Conservation (phyloP, 2,797 vertebrate species). For the Catharus ustulatus region DNA sequence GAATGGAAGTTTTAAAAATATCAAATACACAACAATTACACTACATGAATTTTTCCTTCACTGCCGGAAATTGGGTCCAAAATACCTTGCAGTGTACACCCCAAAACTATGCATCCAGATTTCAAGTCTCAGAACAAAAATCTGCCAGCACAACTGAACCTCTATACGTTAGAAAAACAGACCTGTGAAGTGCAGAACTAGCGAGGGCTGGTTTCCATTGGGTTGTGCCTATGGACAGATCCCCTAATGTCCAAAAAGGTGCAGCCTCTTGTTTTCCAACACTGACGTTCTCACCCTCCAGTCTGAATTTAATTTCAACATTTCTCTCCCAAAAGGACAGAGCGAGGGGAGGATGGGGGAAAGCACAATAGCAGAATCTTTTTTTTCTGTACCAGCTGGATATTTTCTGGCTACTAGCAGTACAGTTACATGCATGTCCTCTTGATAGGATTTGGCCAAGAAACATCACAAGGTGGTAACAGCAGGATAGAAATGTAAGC, state of each 20-base stretch:
- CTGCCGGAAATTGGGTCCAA: not conserved
- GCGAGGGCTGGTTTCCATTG: conserved; percentile 29
- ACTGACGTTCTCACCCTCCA: not conserved
- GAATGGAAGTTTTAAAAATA: not conserved
- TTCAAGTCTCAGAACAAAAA: not conserved
- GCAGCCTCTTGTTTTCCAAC: not conserved
- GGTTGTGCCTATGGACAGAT: not conserved
- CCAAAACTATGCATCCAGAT: not conserved
- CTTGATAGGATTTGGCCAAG: not conserved
- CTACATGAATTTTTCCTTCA: not conserved
- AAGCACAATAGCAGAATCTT: not conserved
- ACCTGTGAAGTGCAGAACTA: conserved; percentile 5
- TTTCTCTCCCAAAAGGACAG: not conserved
- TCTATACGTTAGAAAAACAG: conserved; percentile 24
- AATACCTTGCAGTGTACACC: not conserved
- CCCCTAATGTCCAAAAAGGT: not conserved
- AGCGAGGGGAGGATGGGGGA: not conserved
- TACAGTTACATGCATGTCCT: not conserved
- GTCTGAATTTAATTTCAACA: not conserved
- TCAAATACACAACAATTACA: not conserved
- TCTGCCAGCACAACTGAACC: not conserved
- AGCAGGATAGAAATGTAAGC: not conserved
- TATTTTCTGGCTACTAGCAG: not conserved
- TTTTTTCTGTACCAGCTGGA: not conserved
- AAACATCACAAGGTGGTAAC: not conserved